Base-by-base conservation (phyloP, 2,888 invertebrate species). In the Tromatobia lineatoria region DNA sequence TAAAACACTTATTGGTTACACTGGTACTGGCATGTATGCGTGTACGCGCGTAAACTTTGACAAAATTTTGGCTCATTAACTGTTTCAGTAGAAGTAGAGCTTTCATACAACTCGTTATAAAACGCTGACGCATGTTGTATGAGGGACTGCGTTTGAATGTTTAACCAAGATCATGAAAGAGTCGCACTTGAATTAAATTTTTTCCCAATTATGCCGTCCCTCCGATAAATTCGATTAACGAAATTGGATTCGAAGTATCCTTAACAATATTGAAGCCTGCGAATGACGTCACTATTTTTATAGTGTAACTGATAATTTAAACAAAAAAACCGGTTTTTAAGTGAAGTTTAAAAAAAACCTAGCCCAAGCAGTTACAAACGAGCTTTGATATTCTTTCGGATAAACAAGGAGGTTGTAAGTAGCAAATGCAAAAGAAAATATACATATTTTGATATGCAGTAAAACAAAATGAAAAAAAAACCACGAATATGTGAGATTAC, bases 1-100 rank as follows among this genome's bases (percentile, higher is more conserved):
- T 67, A 50, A 74, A 67, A 74, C 52, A 47, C 59, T 69, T 69
- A 73, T 57, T 54, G 67, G 74, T 38, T 59, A 69, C 23, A 47
- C 52, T n/a, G n/a, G 59, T 59, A 47, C 25, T 54, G 11, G 50
- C 34, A 71, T 29, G 8, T n/a, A 10, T 4, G 73, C 45, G 23
- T 38, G 71, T n/a, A 69, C 61, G 50, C n/a, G n/a, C 57, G 20
- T 50, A 20, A 61, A 70, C 25, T 59, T 38, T 52, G 18, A n/a
- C 47, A n/a, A n/a, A 69, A 18, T 67, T 66, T 42, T 64, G 23
- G 42, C 42, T 13, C 18, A 45, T 54, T 52, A n/a, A 38, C 52
- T 25, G 29, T 42, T 29, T 42, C 52, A 38, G 54, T 38, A 18
- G n/a, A 38, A 54, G 38, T 42, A 20, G 52, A 54, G 38, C 64